A percentile compares a stretch with the other conserved stretches of the same genome.
Conservation (phyloP, 2,797 vertebrate genomes). For the Tolypeutes matacus region DNA sequence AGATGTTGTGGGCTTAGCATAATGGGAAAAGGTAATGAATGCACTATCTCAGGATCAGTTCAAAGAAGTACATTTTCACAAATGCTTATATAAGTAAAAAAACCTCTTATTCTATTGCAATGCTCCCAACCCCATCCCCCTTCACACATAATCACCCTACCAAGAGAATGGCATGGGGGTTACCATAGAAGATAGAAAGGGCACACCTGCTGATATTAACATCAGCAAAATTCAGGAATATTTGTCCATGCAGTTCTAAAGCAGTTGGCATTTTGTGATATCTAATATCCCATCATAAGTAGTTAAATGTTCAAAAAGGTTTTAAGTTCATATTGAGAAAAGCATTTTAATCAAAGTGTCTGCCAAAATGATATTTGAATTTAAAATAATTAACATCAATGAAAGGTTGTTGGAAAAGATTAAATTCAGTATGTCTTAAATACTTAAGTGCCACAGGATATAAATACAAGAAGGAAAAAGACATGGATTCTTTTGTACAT, state of each 20-base stretch:
- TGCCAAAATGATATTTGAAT: constrained; percentile 22
- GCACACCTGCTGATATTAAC: neutral
- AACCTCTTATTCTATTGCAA: neutral
- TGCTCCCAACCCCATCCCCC: neutral
- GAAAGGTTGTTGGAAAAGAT: constrained; percentile 26
- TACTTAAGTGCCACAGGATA: neutral
- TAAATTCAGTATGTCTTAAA: constrained; percentile 43
- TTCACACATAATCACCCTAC: neutral
- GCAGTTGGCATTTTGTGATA: constrained; percentile 16
- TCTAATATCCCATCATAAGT: neutral
- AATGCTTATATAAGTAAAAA: neutral
- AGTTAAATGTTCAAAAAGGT: constrained; percentile 34
- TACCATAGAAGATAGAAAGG: neutral
- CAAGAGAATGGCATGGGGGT: neutral
- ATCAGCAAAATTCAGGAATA: neutral
- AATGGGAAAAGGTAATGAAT: neutral
- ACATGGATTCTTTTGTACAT: neutral
- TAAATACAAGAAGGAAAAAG: constrained; percentile 14
- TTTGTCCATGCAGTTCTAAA: neutral
- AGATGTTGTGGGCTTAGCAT: neutral
- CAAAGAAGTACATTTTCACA: constrained; percentile 36
- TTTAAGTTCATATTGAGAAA: constrained; percentile 20
- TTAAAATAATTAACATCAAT: constrained; percentile 30
- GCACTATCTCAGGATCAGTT: neutral
- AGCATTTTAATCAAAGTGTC: constrained; percentile 49